phyloP scores from a whole-genome alignment of 2,888 invertebrate genomes.

The Sthenelais limicola region DNA sequence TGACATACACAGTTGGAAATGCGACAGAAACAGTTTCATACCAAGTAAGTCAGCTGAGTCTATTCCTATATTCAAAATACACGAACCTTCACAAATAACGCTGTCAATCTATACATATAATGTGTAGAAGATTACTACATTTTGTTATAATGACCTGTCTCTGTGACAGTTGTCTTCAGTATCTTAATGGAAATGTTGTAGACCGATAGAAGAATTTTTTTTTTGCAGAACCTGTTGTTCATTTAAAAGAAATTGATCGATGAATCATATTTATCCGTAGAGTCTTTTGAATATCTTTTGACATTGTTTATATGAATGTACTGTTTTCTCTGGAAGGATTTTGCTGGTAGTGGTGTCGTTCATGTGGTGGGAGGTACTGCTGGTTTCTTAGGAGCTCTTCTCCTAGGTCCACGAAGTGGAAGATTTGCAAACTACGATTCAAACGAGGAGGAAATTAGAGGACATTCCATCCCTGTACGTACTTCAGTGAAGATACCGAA shows the following conservation, averaged over 20 bases:
- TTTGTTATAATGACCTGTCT: no score
- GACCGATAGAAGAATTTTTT: no score
- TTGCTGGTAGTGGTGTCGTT: constrained; percentile 75
- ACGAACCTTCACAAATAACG: no score
- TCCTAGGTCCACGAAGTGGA: constrained; percentile 75
- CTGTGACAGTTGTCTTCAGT: no score
- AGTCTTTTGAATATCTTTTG: background rate
- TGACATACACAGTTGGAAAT: background rate
- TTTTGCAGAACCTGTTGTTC: no score
- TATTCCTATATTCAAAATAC: no score
- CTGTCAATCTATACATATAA: no score
- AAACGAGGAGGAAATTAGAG: constrained; percentile 53
- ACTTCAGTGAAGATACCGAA: constrained; percentile 1
- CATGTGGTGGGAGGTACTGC: constrained; percentile 74
- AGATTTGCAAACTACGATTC: constrained; percentile 68
- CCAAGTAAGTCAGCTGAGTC: background rate
- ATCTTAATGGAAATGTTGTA: no score
- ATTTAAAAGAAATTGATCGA: no score
- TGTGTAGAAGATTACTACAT: no score
- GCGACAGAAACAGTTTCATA: background rate
- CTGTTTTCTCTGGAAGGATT: constrained; percentile 72
- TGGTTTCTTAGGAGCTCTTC: constrained; percentile 66
- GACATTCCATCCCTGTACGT: constrained; percentile 70
- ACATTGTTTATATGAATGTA: background rate
- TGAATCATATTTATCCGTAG: background rate